Evolutionary conservation across 1,140 invertebrate genomes (phyloP).

Genomic region (Schlechtendalia chinensis): DNA sequence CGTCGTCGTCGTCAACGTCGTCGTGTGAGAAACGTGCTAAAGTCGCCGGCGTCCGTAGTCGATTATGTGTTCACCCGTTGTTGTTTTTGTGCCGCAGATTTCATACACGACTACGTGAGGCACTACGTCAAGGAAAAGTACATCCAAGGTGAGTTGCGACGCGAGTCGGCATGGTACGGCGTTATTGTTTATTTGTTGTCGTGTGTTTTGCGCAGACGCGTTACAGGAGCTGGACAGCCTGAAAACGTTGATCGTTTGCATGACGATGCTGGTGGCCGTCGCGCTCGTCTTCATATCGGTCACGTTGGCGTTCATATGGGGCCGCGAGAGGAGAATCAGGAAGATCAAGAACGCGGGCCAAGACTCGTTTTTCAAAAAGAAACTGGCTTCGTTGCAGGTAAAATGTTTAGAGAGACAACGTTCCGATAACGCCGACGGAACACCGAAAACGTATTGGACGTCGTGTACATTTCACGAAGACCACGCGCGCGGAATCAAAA

Average conservation of each 20-base stretch:
- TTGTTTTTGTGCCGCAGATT: conserved; percentile 30
- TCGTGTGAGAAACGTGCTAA: too few species aligned
- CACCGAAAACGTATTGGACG: too few species aligned
- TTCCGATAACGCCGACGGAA: too few species aligned
- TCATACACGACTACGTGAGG: conserved; percentile 38
- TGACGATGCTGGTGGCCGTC: conserved; percentile 16
- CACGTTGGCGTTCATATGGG: conserved; percentile 31
- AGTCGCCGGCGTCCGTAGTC: too few species aligned
- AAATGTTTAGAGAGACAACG: too few species aligned
- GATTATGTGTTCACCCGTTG: too few species aligned
- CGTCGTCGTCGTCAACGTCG: too few species aligned
- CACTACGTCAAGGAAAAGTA: conserved; percentile 22
- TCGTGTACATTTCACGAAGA: too few species aligned
- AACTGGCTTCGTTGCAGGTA: conserved; percentile 42
- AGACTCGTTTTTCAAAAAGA: conserved; percentile 43
- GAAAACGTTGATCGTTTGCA: conserved; percentile 16
- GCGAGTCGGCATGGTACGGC: background rate
- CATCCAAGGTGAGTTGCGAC: conserved; percentile 8
- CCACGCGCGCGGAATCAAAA: too few species aligned
- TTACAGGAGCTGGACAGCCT: conserved; percentile 22
- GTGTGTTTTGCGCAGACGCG: background rate
- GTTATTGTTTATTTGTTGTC: too few species aligned
- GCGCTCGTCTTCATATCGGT: conserved; percentile 23
- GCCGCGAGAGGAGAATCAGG: conserved; percentile 2
- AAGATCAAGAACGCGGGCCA: conserved; percentile 25